phyloP scores from a whole-genome alignment of 2,888 invertebrate species.

The Onthophagus sagittarius region DNA sequence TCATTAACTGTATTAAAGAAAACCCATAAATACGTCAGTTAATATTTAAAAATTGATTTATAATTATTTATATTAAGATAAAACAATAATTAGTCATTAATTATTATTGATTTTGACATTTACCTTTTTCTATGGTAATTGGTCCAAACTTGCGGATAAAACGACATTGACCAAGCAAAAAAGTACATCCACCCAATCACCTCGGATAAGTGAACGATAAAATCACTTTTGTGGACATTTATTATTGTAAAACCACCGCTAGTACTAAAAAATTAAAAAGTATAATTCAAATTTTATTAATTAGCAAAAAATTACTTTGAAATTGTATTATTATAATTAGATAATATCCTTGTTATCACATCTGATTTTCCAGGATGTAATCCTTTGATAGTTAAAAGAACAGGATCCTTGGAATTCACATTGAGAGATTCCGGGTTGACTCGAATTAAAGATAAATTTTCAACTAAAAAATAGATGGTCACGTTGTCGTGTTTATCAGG shows the following conservation, averaged over 20 bases:
- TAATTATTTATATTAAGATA: too few relatives aligned
- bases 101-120: neutral
- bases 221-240: slow-evolving; percentile 64
- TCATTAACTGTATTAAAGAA: too few relatives aligned
- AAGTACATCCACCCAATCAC: slow-evolving; percentile 95
- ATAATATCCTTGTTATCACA: slow-evolving; percentile 16
- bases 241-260: slow-evolving; percentile 66
- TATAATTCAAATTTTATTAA: neutral
- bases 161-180: slow-evolving; percentile 93
- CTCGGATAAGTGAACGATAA: slow-evolving; percentile 63
- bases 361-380: slow-evolving; percentile 23
- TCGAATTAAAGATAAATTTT: slow-evolving; percentile 14
- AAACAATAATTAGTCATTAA: too few relatives aligned
- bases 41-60: too few relatives aligned
- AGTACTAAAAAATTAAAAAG: slow-evolving; percentile 53
- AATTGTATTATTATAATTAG: slow-evolving; percentile 17
- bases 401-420: slow-evolving; percentile 11
- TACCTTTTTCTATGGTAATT: slow-evolving; percentile 80
- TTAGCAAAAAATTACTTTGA: neutral
- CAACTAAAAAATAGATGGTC: slow-evolving; percentile 19
- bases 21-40: too few relatives aligned
- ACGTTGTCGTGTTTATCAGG: slow-evolving; percentile 18
- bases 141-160: slow-evolving; percentile 89
- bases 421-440: slow-evolving; percentile 18
- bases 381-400: slow-evolving; percentile 16